phyloP scores from a whole-genome alignment of 2,888 invertebrate species.

The Acholoe squamosa region DNA sequence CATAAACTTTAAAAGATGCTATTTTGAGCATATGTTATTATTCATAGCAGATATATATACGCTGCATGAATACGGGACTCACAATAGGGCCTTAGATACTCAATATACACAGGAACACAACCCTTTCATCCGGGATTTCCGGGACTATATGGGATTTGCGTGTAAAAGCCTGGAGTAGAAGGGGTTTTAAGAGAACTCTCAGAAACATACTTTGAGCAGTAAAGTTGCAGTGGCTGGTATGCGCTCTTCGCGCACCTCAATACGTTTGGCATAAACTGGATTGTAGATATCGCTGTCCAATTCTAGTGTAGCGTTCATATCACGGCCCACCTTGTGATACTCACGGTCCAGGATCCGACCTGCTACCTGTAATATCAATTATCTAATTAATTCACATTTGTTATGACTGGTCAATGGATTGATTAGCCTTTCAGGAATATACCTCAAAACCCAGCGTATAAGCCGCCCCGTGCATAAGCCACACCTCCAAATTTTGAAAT shows the following conservation, averaged over 20 bases:
- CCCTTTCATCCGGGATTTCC: too few species aligned
- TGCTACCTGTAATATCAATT: conserved; percentile 75
- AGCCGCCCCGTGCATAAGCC: too few species aligned
- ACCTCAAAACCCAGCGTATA: too few species aligned
- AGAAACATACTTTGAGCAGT: conserved; percentile 79
- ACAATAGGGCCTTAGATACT: too few species aligned
- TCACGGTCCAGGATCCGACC: conserved; percentile 78
- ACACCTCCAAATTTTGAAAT: not conserved
- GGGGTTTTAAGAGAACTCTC: too few species aligned
- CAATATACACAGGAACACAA: too few species aligned
- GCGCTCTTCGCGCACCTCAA: conserved; percentile 79
- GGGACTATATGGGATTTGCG: too few species aligned
- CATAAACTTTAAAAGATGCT: too few species aligned
- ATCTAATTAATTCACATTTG: not conserved
- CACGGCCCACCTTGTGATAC: conserved; percentile 78
- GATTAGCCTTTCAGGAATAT: not conserved
- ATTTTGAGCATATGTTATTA: too few species aligned
- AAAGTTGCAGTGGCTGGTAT: conserved; percentile 81
- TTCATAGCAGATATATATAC: too few species aligned
- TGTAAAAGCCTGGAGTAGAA: too few species aligned
- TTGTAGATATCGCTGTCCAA: conserved; percentile 81
- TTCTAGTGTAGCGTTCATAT: conserved; percentile 76
- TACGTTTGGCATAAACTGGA: conserved; percentile 80
- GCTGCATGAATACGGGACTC: too few species aligned
- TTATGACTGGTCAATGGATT: not conserved